A percentile compares a stretch with the other conserved stretches of the same genome.
phyloP scores from a whole-genome alignment of 2,797 vertebrate genomes.

The Chaetophractus vellerosus region DNA sequence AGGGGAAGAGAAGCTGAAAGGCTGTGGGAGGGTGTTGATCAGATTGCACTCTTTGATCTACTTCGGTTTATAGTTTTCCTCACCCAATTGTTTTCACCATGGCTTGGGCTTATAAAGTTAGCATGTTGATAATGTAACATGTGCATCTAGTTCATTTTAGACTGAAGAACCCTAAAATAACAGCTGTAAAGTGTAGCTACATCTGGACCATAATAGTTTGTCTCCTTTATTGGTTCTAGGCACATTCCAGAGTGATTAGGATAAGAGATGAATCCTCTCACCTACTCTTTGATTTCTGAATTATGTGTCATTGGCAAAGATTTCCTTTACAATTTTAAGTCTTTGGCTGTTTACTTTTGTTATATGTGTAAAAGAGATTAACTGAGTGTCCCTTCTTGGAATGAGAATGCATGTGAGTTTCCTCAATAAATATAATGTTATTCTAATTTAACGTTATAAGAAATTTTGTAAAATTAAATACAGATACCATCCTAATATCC shows the following conservation, averaged over 20 bases:
- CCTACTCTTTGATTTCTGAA: slow-evolving; percentile 28
- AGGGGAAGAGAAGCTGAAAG: not conserved
- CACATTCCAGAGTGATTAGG: not conserved
- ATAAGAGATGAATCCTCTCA: not conserved
- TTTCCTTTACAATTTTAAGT: not conserved
- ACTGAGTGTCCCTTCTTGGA: not conserved
- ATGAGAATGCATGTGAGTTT: not conserved
- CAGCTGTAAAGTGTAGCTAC: not conserved
- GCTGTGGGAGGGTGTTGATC: not conserved
- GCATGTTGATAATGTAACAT: slow-evolving; percentile 46
- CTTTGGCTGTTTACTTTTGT: not conserved
- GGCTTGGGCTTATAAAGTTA: not conserved
- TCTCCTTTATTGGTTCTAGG: slow-evolving; percentile 4
- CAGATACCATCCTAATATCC: not conserved
- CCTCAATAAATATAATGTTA: slow-evolving; percentile 1
- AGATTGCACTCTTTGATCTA: slow-evolving; percentile 9
- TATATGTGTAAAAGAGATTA: not conserved
- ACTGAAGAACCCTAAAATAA: slow-evolving; percentile 11
- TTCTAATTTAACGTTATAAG: not conserved
- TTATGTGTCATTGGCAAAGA: not conserved
- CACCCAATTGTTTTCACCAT: slow-evolving; percentile 10
- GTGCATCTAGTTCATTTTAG: slow-evolving; percentile 22
- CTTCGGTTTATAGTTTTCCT: not conserved
- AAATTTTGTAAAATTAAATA: not conserved
- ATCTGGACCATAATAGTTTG: not conserved